Evolutionary conservation across 2,113 vertebrate genomes (phyloP).

Genomic region (Chaenogobius annularis): DNA sequence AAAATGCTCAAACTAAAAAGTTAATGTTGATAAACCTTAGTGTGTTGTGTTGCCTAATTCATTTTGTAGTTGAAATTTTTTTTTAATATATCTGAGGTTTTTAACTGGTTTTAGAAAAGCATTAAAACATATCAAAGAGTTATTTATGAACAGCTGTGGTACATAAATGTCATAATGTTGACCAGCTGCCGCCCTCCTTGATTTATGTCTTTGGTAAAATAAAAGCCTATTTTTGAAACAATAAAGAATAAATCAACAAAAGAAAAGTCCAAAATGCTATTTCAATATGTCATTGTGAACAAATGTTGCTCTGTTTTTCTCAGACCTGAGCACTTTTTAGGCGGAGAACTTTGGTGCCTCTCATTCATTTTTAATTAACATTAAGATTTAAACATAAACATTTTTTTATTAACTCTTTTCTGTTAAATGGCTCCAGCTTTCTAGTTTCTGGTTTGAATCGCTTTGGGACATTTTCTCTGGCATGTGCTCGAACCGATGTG

Average conservation of each 20-base stretch:
- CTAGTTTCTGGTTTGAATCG: constrained; percentile 9
- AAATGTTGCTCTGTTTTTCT: constrained; percentile 11
- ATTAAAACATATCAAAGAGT: not conserved
- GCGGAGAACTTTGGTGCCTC: constrained; percentile 37
- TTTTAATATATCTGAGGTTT: too few species aligned
- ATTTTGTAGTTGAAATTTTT: not conserved
- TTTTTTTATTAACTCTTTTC: constrained; percentile 53
- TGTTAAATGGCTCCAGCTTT: constrained; percentile 22
- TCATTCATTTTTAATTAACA: constrained; percentile 62
- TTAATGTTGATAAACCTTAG: not conserved
- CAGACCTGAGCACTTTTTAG: constrained; percentile 18
- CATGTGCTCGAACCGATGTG: not conserved
- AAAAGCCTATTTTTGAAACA: not conserved
- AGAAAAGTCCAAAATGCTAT: not conserved
- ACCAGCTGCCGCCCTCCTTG: not conserved
- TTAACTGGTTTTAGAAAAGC: not conserved
- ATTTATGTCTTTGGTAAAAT: not conserved
- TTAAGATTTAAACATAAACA: constrained; percentile 51
- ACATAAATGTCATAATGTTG: not conserved
- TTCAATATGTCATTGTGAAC: constrained; percentile 1
- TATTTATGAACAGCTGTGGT: not conserved
- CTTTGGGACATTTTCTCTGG: not conserved
- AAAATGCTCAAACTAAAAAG: not conserved
- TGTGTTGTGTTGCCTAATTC: not conserved
- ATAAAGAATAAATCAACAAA: not conserved